Conservation (phyloP, 1,140 invertebrate genomes). For the Trissolcus basalis region DNA sequence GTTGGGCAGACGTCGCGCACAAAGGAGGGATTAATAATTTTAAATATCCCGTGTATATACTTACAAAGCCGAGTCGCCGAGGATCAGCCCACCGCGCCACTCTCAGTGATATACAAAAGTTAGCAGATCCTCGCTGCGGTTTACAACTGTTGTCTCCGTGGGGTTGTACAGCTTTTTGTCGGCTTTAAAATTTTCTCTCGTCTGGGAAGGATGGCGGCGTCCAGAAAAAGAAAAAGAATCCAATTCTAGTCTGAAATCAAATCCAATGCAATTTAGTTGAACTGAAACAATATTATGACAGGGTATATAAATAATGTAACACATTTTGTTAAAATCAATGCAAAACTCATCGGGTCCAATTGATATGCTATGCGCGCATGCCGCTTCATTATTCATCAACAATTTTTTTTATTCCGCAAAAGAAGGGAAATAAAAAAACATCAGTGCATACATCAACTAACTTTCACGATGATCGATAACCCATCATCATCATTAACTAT, state of each 20-base stretch:
- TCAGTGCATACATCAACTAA: not conserved
- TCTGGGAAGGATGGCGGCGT: too few species aligned
- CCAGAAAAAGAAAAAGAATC: too few species aligned
- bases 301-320: not conserved
- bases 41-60: constrained; percentile 69
- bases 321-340: not conserved
- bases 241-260: too few species aligned
- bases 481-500: constrained; percentile 9
- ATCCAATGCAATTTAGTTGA: too few species aligned
- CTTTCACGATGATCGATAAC: constrained; percentile 14
- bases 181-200: too few species aligned
- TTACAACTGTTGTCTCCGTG: constrained; percentile 38
- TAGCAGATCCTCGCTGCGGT: constrained; percentile 26
- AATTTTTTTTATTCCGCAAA: not conserved
- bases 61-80: constrained; percentile 56
- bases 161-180: too few species aligned
- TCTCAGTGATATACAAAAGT: constrained; percentile 23
- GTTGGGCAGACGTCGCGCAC: constrained; percentile 61
- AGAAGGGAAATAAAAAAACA: not conserved
- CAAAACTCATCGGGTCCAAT: not conserved
- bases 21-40: constrained; percentile 76
- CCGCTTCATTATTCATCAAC: not conserved
- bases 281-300: too few species aligned
- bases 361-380: not conserved
- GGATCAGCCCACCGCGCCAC: constrained; percentile 32